A percentile compares a stretch with the other conserved stretches of the same genome.
Conservation (phyloP, 2,888 invertebrate genomes). For the Cremastinae sp. region DNA sequence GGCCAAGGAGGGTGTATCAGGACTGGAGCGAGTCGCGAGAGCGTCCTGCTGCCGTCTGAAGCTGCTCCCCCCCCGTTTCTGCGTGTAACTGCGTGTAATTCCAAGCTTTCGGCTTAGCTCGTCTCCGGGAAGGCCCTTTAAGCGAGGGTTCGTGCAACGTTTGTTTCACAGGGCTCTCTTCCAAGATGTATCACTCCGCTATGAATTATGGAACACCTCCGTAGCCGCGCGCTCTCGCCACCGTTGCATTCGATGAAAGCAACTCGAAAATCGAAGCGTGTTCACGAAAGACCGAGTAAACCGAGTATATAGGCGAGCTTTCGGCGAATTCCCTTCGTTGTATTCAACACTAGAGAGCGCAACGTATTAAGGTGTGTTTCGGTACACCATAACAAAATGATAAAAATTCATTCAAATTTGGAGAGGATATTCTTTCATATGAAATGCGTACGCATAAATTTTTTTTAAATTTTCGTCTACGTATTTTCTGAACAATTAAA, state of each 20-base stretch:
- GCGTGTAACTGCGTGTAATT: slow-evolving; percentile 25
- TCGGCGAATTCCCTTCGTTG: too few relatives aligned
- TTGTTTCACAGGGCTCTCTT: slow-evolving; percentile 67
- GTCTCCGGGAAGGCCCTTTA: too few relatives aligned
- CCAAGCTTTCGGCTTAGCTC: slow-evolving; percentile 10
- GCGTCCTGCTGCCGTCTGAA: slow-evolving; percentile 41
- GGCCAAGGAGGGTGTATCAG: slow-evolving; percentile 55
- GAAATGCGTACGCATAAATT: too few relatives aligned
- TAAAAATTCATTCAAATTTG: too few relatives aligned
- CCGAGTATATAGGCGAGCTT: too few relatives aligned
- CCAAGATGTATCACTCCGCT: slow-evolving; percentile 78
- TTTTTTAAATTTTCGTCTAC: too few relatives aligned
- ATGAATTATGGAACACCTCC: slow-evolving; percentile 77
- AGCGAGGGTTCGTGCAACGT: neutral
- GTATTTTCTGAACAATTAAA: too few relatives aligned
- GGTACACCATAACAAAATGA: too few relatives aligned
- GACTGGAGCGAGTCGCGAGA: slow-evolving; percentile 57
- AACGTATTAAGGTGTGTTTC: too few relatives aligned
- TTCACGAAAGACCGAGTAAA: slow-evolving; percentile 11
- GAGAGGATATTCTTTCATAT: too few relatives aligned
- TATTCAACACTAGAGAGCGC: too few relatives aligned
- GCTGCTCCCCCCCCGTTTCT: slow-evolving; percentile 16
- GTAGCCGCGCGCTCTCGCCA: slow-evolving; percentile 67
- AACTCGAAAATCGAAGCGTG: slow-evolving; percentile 25
- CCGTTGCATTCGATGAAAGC: slow-evolving; percentile 32